A percentile compares a stretch with the other conserved stretches of the same genome.
phyloP scores from a whole-genome alignment of 2,113 vertebrate species.

The Cyrtonyx montezumae region DNA sequence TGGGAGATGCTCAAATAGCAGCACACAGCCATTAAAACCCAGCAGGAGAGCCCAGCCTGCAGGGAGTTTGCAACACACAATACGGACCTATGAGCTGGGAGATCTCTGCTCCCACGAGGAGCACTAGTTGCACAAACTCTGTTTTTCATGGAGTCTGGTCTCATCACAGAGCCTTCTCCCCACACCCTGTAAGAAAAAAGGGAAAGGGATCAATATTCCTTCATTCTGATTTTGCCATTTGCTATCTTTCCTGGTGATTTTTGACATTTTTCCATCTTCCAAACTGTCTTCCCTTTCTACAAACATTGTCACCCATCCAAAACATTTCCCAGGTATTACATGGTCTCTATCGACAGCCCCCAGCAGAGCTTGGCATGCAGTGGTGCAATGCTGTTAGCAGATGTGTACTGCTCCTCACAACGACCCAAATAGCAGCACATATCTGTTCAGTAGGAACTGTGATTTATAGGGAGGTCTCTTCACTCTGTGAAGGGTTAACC shows the following conservation, averaged over 20 bases:
- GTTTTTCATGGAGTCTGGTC: neutral
- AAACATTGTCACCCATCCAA: neutral
- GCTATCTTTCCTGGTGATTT: neutral
- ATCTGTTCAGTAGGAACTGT: neutral
- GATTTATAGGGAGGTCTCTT: neutral
- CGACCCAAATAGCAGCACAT: neutral
- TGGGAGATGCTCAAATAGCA: neutral
- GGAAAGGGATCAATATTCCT: neutral
- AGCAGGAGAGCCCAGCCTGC: neutral
- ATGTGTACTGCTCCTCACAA: neutral
- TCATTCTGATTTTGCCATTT: neutral
- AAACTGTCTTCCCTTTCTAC: neutral
- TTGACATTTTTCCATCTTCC: neutral
- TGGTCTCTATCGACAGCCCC: neutral
- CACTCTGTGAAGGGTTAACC: conserved; percentile 14
- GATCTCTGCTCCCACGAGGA: neutral
- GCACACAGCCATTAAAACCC: neutral
- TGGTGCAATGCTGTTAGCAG: neutral
- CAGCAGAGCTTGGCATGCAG: neutral
- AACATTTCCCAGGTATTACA: neutral
- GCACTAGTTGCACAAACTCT: neutral
- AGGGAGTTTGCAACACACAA: neutral
- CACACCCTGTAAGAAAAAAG: neutral
- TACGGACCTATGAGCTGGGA: neutral
- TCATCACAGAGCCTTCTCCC: neutral